A percentile compares a stretch with the other conserved stretches of the same genome.
Conservation (phyloP, 2,797 vertebrate genomes). For the Ctenopoma multispine region DNA sequence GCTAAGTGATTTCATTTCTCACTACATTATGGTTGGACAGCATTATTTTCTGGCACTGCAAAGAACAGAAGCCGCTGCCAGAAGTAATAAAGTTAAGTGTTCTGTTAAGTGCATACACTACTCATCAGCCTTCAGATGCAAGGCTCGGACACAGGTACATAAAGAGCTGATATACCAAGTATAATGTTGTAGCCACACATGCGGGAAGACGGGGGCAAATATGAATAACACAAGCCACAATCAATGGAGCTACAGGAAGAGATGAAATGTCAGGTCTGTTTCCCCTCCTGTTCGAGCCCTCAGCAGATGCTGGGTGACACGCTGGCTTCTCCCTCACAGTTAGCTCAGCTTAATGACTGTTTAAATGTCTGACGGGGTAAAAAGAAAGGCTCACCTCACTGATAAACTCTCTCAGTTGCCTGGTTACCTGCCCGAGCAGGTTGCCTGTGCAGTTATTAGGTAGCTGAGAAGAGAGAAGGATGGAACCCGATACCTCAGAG, state of each 20-base stretch:
- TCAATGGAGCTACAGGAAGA: slow-evolving; percentile 33
- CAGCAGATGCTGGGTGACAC: slow-evolving; percentile 56
- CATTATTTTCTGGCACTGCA: slow-evolving; percentile 68
- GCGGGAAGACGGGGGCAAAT: not conserved
- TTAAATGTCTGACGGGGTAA: slow-evolving; percentile 76
- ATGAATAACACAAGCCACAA: slow-evolving; percentile 24
- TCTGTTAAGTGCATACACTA: slow-evolving; percentile 62
- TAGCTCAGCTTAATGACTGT: slow-evolving; percentile 75
- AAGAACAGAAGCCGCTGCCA: slow-evolving; percentile 62
- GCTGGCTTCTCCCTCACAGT: slow-evolving; percentile 60
- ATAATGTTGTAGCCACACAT: not conserved
- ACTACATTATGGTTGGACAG: slow-evolving; percentile 59
- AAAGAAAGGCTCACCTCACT: slow-evolving; percentile 55
- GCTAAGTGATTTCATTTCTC: slow-evolving; percentile 74
- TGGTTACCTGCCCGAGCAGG: slow-evolving; percentile 80
- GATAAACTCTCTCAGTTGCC: slow-evolving; percentile 79
- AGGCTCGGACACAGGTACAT: slow-evolving; percentile 21
- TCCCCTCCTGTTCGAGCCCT: slow-evolving; percentile 39
- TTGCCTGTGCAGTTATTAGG: slow-evolving; percentile 61
- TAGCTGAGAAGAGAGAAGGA: slow-evolving; percentile 56
- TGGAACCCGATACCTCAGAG: slow-evolving; percentile 74
- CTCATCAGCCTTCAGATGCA: slow-evolving; percentile 50
- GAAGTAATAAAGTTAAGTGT: slow-evolving; percentile 76
- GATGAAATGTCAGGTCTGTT: slow-evolving; percentile 56
- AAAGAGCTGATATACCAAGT: slow-evolving; percentile 7